Base-by-base conservation (phyloP, 1,140 invertebrate genomes). In the Papilio glaucus region DNA sequence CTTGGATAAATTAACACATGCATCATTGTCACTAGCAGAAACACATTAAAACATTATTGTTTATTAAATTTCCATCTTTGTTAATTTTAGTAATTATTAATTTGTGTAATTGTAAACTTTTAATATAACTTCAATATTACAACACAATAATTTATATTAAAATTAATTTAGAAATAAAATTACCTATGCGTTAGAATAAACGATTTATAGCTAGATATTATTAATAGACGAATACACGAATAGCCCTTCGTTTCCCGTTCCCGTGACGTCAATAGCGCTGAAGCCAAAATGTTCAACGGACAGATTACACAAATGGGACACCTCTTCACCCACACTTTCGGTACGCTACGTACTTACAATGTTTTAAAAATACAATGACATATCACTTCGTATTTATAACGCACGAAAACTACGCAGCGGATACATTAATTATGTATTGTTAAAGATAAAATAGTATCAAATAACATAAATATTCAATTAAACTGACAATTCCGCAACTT, bases 161-260 rank as follows among this genome's bases (percentile, higher is more conserved):
- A 42, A 42, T n/a, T 13, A 42, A 42, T 42, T 42, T 26, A 57
- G 8, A 57, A 24, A 26, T 24, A 60, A 62, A 62, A 12, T 45
- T 72, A 73, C 74, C 68, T 77, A 69, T 72, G 70, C 57, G 76
- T 70, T 69, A n/a, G n/a, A n/a, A n/a, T 81, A 75, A 81, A 53
- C 8, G 49, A 53, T 53, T 53, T 53, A 53, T 53, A 83, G 79
- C 83, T 86, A 79, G 76, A 81, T 85, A 76, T 83, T 87, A 89
- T 87, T 87, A 84, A 85, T 88, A 89, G 87, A 72, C 72, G 78
- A 80, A 83, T 83, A 88, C 87, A 77, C 82, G 84, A 89, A 89
- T 89, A 89, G 84, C 87, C 87, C 87, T 89, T 89, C 73, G 73
- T 49, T 78, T 77, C 75, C 69, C 62, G 72, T 79, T 75, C 76